phyloP scores from a whole-genome alignment of 2,888 invertebrate genomes.

The Cephus pulcher region DNA sequence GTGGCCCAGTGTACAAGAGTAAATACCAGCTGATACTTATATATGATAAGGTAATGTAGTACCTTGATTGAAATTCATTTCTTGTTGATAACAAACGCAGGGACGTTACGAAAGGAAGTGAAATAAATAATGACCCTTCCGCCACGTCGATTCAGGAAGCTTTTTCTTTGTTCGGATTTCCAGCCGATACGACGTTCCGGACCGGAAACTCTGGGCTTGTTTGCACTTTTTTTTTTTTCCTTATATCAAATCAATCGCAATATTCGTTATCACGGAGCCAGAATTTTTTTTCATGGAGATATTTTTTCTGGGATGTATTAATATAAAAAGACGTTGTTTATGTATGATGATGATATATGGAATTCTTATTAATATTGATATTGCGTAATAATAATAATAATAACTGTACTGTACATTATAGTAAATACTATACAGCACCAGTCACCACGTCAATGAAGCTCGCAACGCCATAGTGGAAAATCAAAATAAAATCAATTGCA shows the following conservation, averaged over 20 bases:
- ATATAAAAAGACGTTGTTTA: neutral
- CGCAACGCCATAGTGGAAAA: too few species aligned
- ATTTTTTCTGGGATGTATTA: neutral
- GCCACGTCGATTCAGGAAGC: neutral
- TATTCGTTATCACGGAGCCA: neutral
- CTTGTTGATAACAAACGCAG: neutral
- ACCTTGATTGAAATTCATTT: neutral
- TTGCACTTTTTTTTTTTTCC: neutral
- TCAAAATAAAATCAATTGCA: too few species aligned
- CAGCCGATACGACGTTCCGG: neutral
- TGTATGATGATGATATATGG: neutral
- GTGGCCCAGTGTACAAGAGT: neutral
- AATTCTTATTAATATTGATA: neutral
- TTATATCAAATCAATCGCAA: neutral
- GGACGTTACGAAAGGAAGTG: neutral
- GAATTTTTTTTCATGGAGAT: neutral
- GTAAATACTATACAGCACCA: neutral
- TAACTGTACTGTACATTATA: neutral
- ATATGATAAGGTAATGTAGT: neutral
- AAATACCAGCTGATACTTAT: neutral
- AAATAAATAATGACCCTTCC: neutral
- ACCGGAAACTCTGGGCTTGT: neutral
- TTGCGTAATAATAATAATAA: neutral
- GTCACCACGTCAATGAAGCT: too few species aligned
- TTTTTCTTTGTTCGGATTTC: neutral